These are phyloP conservation scores for Ashinkailepas kermadecensis DNA, from an alignment of 2,888 invertebrate species.

Conservation along the genomic window DNA sequence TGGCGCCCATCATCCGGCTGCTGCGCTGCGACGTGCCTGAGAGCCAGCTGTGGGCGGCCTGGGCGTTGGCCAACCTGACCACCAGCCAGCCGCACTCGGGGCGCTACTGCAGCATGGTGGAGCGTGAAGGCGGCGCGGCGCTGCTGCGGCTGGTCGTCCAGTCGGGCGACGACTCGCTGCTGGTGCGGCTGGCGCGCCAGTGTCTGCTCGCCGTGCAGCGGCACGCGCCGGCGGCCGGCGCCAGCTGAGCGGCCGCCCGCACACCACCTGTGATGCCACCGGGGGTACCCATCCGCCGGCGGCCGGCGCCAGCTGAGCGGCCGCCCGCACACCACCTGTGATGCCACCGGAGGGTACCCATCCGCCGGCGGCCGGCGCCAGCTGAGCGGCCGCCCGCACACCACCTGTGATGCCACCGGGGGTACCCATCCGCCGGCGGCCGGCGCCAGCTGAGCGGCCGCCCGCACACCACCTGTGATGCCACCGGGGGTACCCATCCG, in stretches of 20 bases:
- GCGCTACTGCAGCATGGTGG: conserved; percentile 75
- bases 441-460: too few species aligned
- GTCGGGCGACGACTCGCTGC: not conserved
- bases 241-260: not conserved
- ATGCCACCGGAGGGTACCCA: too few species aligned
- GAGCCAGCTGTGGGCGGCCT: conserved; percentile 93
- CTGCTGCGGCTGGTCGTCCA: conserved; percentile 51
- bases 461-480: too few species aligned
- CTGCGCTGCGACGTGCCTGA: conserved; percentile 61
- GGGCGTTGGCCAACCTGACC: conserved; percentile 95
- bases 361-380: too few species aligned
- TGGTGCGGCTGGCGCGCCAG: conserved; percentile 1
- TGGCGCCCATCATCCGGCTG: conserved; percentile 84
- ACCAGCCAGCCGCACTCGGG: not conserved
- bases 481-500: not conserved
- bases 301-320: too few species aligned
- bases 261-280: not conserved
- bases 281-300: not conserved
- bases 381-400: too few species aligned
- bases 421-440: too few species aligned
- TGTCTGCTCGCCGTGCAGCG: not conserved
- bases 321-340: too few species aligned
- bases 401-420: too few species aligned
- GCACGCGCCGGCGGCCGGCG: not conserved
- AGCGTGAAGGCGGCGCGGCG: conserved; percentile 72